Evolutionary conservation across 2,113 vertebrate genomes (phyloP).

Genomic region (Lamprotornis superbus): DNA sequence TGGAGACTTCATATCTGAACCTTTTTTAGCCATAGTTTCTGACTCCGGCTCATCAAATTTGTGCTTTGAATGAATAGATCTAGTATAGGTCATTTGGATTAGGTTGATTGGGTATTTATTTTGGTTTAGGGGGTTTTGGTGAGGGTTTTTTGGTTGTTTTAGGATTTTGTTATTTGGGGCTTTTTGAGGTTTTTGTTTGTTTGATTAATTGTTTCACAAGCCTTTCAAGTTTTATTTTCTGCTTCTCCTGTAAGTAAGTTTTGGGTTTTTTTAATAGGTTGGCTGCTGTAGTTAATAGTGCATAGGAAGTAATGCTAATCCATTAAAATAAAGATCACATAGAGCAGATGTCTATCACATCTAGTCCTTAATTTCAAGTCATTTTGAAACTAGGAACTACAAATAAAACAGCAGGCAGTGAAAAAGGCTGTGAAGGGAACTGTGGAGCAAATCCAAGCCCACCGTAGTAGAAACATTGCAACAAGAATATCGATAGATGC

Average conservation of each 20-base stretch:
- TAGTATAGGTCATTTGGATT: not conserved
- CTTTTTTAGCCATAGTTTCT: not conserved
- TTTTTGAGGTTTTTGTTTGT: not conserved
- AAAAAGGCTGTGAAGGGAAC: not conserved
- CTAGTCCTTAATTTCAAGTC: not conserved
- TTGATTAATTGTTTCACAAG: not conserved
- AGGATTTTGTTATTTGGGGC: too few species aligned
- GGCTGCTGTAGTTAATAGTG: not conserved
- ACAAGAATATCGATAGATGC: not conserved
- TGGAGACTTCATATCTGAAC: not conserved
- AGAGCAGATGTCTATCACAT: not conserved
- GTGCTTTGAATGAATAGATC: not conserved
- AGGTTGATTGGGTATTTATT: not conserved
- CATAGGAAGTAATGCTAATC: not conserved
- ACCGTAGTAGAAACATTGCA: not conserved
- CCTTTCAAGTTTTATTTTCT: not conserved
- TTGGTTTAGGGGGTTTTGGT: not conserved
- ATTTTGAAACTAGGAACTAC: not conserved
- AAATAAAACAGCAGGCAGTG: not conserved
- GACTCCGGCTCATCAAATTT: not conserved
- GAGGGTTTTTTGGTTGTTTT: accelerated
- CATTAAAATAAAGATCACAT: not conserved
- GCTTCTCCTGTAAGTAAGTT: not conserved
- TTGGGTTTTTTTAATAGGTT: not conserved
- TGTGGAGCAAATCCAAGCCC: not conserved